These are phyloP conservation scores for Anticlea derivata DNA, from an alignment of 2,888 invertebrate genomes.

Conservation along the genomic window DNA sequence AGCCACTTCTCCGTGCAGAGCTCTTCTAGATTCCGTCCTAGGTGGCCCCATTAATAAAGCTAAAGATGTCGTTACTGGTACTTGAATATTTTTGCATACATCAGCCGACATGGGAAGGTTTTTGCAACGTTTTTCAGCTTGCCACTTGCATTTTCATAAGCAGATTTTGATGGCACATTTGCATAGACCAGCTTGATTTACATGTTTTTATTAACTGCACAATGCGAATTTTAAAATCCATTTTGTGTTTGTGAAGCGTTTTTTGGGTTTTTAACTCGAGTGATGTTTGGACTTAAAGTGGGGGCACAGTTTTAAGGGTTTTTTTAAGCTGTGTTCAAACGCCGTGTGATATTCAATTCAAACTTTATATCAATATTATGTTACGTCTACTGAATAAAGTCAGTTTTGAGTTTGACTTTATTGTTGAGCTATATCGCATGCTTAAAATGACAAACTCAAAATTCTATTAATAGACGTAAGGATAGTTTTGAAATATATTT, in stretches of 20 bases:
- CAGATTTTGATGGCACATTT: slow-evolving; percentile 41
- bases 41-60: slow-evolving; percentile 38
- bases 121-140: slow-evolving; percentile 32
- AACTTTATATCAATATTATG: too few relatives aligned
- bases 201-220: slow-evolving; percentile 34
- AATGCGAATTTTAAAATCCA: slow-evolving; percentile 10
- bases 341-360: too few relatives aligned
- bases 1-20: not conserved
- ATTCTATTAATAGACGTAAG: too few relatives aligned
- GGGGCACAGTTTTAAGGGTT: not conserved
- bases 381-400: too few relatives aligned
- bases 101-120: slow-evolving; percentile 28
- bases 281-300: too few relatives aligned
- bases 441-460: too few relatives aligned
- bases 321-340: too few relatives aligned
- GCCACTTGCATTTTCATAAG: slow-evolving; percentile 41
- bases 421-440: too few relatives aligned
- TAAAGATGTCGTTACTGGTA: slow-evolving; percentile 34
- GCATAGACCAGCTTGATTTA: slow-evolving; percentile 31
- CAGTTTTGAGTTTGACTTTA: too few relatives aligned
- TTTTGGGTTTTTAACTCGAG: not conserved
- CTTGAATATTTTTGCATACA: slow-evolving; percentile 45
- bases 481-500: too few relatives aligned
- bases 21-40: slow-evolving; percentile 27
- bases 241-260: not conserved